Evolutionary conservation across 2,113 vertebrate genomes (phyloP).

Genomic region (Triplophysa dalaica): DNA sequence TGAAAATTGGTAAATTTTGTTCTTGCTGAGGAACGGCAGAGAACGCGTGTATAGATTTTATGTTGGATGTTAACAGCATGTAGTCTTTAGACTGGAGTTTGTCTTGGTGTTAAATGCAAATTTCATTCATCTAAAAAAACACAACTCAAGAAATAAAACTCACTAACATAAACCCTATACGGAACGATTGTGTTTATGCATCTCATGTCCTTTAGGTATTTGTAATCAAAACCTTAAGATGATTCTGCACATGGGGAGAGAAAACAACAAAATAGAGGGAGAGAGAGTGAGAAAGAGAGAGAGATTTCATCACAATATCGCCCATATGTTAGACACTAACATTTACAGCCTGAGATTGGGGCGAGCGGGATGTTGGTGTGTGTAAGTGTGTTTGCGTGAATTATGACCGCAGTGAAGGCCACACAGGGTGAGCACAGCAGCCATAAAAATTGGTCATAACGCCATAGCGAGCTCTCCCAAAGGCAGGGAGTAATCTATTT

Average conservation of each 20-base stretch:
- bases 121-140: neutral
- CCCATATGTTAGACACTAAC: constrained; percentile 25
- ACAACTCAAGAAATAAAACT: neutral
- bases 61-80: too few relatives aligned
- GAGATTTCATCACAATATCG: constrained; percentile 17
- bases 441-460: constrained; percentile 52
- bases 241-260: neutral
- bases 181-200: neutral
- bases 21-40: too few relatives aligned
- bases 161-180: neutral
- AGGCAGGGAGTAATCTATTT: constrained; percentile 48
- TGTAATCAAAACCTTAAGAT: neutral
- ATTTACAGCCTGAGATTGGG: constrained; percentile 11
- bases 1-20: too few relatives aligned
- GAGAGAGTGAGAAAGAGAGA: neutral
- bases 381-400: constrained; percentile 37
- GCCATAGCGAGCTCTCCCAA: constrained; percentile 37
- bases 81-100: too few relatives aligned
- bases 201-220: neutral
- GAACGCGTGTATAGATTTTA: too few relatives aligned
- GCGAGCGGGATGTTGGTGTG: neutral
- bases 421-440: constrained; percentile 40
- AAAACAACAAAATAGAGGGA: neutral
- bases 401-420: constrained; percentile 45
- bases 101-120: neutral